Evolutionary conservation across 2,888 invertebrate genomes (phyloP), one percentile per base, ranked within the genome.

Genomic region (Trachelus troglodyta): DNA sequence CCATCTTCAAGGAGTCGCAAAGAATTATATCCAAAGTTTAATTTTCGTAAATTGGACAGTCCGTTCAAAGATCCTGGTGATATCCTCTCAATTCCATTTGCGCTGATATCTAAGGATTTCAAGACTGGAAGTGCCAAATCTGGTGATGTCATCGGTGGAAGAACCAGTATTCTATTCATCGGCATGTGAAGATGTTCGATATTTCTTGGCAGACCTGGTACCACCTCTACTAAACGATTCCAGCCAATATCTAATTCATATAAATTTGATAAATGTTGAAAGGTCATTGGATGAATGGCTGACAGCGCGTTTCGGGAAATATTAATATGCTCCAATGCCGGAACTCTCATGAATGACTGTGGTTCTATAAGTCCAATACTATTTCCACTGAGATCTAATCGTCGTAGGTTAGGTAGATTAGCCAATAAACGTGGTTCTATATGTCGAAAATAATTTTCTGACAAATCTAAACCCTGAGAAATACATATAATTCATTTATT

Each of bases 191-290:
- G 91, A 82, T 96, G 94, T 89, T 97, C 97, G 76, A 97, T 92
- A 71, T 95, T 96, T 84, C 95, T 93, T 0, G 97, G 97, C 76
- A 97, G 91, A 0, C 96, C 96, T 1, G 96, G 95, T n/a, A 96
- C 94, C 82, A 97, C 94, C 86, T 95, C 95, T n/a, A 94, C 91
- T 80, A 97, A 89, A 78, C 94, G 93, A 90, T 97, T 97, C 82
- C 93, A 93, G 85, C 96, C 95, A 0, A 95, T 93, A 89, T 97
- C 97, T 35, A 97, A 92, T 90, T 96, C 96, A 84, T 96, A 97
- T 0, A 98, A 92, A 82, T 95, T 94, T 75, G 94, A 93, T 76
- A 97, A 91, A 86, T 95, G 95, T 79, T 95, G 93, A 85, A 98
- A 96, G 0, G 96, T 96, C 34, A 95, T 94, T 2, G 96, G 95